These are phyloP conservation scores for Brevimyrus niger DNA, from an alignment of 2,113 vertebrate species.

Conservation along the genomic window DNA sequence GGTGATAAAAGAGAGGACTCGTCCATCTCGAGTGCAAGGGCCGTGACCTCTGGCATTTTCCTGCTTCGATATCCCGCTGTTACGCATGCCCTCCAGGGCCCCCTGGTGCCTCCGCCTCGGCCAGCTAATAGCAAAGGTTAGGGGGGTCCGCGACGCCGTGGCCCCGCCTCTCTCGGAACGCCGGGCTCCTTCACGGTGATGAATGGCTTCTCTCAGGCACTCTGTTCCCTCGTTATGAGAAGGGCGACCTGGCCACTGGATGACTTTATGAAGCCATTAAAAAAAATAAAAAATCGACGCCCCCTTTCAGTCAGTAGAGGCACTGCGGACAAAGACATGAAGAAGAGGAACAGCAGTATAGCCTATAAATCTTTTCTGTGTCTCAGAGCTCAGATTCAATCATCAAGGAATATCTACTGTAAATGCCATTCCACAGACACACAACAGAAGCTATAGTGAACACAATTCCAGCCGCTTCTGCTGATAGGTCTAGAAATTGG, in stretches of 20 bases:
- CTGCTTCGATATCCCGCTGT: neutral
- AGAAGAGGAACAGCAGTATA: neutral
- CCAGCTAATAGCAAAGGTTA: neutral
- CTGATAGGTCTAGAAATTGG: neutral
- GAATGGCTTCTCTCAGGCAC: conserved; percentile 99
- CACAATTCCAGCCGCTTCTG: neutral
- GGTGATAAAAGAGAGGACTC: neutral
- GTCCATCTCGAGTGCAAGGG: neutral
- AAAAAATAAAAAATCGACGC: conserved; percentile 55
- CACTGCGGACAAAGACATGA: neutral
- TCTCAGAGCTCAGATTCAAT: neutral
- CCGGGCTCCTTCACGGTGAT: conserved; percentile 87
- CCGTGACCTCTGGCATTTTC: neutral
- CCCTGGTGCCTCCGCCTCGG: neutral
- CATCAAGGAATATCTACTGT: neutral
- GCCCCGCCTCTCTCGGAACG: neutral
- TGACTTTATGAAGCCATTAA: conserved; percentile 99
- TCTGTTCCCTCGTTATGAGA: conserved; percentile 99
- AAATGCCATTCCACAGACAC: neutral
- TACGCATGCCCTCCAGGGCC: neutral
- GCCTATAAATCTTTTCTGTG: neutral
- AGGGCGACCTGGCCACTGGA: conserved; percentile 99
- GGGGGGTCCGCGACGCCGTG: neutral
- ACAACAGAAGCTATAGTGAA: neutral
- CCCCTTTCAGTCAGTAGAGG: neutral